Evolutionary conservation across 1,140 invertebrate species (phyloP).

Genomic region (Coelopa frigida): DNA sequence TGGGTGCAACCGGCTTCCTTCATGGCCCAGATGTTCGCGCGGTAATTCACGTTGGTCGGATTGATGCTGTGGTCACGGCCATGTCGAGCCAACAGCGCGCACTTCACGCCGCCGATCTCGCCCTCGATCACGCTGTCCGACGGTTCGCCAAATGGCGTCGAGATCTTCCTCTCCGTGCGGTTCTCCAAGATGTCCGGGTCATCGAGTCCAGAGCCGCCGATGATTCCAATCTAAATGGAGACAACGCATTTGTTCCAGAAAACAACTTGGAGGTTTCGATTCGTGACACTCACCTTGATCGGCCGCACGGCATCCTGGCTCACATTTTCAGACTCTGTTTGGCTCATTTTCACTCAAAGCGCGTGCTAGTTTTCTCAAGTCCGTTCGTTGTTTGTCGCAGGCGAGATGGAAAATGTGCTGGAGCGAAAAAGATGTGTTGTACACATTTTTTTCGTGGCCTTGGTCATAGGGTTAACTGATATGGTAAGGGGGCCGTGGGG

Average conservation of each 20-base stretch:
- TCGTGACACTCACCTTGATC: too few relatives aligned
- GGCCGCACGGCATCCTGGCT: slow-evolving; percentile 28
- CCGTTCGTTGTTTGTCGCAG: too few relatives aligned
- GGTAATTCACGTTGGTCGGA: slow-evolving; percentile 79
- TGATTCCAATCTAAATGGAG: slow-evolving; percentile 88
- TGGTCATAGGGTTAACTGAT: too few relatives aligned
- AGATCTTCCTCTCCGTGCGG: slow-evolving; percentile 54
- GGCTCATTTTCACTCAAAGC: slow-evolving; percentile 20
- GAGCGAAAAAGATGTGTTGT: too few relatives aligned
- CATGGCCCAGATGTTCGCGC: slow-evolving; percentile 94
- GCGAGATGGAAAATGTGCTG: too few relatives aligned
- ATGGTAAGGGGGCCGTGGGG: too few relatives aligned
- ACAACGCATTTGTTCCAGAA: too few relatives aligned
- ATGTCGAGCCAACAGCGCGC: slow-evolving; percentile 84
- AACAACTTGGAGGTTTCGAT: too few relatives aligned
- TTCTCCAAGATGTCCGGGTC: slow-evolving; percentile 75
- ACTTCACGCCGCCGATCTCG: slow-evolving; percentile 58
- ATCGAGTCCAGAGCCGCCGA: slow-evolving; percentile 89
- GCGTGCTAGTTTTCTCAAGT: too few relatives aligned
- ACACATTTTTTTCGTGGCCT: too few relatives aligned
- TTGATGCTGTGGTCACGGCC: slow-evolving; percentile 74
- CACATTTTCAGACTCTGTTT: slow-evolving; percentile 36
- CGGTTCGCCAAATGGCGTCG: slow-evolving; percentile 79
- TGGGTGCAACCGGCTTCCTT: slow-evolving; percentile 84
- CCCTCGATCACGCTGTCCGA: slow-evolving; percentile 76